These are phyloP conservation scores for Platichthys stellatus DNA, from an alignment of 2,113 vertebrate genomes.

Conservation along the genomic window DNA sequence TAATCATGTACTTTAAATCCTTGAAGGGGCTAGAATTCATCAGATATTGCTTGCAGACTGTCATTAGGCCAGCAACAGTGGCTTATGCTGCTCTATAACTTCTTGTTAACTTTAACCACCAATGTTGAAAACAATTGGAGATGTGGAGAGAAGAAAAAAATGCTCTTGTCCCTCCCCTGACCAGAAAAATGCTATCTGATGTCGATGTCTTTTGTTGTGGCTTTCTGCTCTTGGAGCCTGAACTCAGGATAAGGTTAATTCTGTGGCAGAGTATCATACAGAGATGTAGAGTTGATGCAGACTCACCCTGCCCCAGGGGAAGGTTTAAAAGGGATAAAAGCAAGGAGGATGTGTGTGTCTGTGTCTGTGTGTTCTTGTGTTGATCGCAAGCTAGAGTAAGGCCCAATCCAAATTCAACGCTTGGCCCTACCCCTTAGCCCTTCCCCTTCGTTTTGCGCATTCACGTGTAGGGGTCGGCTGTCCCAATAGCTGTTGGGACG, in stretches of 20 bases:
- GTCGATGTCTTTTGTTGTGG: slow-evolving; percentile 5
- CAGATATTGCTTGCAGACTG: slow-evolving; percentile 38
- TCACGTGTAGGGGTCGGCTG: no score
- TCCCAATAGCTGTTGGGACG: no score
- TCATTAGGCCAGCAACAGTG: slow-evolving; percentile 25
- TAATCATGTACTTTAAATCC: slow-evolving; percentile 47
- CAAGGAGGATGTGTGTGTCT: slow-evolving; percentile 3
- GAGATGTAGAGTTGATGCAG: slow-evolving; percentile 20
- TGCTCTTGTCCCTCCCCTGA: background rate
- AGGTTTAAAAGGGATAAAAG: slow-evolving; percentile 28
- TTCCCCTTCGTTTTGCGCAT: no score
- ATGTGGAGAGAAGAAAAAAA: background rate
- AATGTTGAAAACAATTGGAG: slow-evolving; percentile 27
- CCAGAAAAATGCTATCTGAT: background rate
- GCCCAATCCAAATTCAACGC: background rate
- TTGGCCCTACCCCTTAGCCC: no score
- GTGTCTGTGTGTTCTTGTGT: slow-evolving; percentile 5
- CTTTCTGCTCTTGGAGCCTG: background rate
- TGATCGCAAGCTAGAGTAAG: background rate
- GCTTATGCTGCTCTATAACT: background rate
- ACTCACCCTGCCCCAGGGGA: slow-evolving; percentile 1
- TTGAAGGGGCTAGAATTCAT: slow-evolving; percentile 48
- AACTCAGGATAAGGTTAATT: slow-evolving; percentile 15
- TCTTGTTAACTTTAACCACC: background rate
- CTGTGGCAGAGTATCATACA: slow-evolving; percentile 8